Base-by-base conservation (phyloP, 1,140 invertebrate genomes). In the Drosophila lini region DNA sequence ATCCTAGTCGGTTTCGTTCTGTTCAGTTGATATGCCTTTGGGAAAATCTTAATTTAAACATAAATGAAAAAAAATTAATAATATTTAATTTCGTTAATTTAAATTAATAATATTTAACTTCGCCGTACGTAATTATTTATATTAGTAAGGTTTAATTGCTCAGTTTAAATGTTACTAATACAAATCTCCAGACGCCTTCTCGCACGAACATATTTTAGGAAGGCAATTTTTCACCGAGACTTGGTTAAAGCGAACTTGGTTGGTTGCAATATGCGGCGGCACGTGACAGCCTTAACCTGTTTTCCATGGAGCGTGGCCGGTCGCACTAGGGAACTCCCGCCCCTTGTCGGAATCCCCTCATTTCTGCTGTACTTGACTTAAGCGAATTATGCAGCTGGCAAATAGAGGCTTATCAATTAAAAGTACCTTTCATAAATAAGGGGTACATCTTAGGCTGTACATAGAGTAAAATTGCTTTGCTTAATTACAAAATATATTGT, bases 261-360 rank as follows among this genome's bases (percentile, higher is more conserved):
- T 28, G n/a, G 34, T 41, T 44, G 45, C 19, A 74, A 32, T 31
- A 40, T 53, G 50, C 34, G 36, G 15, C 36, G 34, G 64, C 65
- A 76, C 50, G 62, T 80, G 73, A 80, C 60, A 50, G 62, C 77
- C 81, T 74, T 74, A 80, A 70, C 74, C 57, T 53, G 81, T 53
- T 84, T 67, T 60, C 64, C 68, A 63, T 81, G 52, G 36, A 81
- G 52, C 60, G 63, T 65, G 70, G 50, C 48, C 48, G 48, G 28
- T 32, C 5, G 28, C 28, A 48, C 25, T 32, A 32, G 28, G 62
- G 40, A 34, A 34, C 45, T 28, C 15, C n/a, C 52, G 13, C 28
- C 42, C 16, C 10, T 22, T n/a, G 25, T 4, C 3, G 44, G 22
- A 61, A 65, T 34, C 36, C 28, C 60, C 60, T 4, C 28, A 52